Evolutionary conservation across 2,888 invertebrate genomes (phyloP), one percentile per base, ranked within the genome.

Genomic region (Nycteola revayana): DNA sequence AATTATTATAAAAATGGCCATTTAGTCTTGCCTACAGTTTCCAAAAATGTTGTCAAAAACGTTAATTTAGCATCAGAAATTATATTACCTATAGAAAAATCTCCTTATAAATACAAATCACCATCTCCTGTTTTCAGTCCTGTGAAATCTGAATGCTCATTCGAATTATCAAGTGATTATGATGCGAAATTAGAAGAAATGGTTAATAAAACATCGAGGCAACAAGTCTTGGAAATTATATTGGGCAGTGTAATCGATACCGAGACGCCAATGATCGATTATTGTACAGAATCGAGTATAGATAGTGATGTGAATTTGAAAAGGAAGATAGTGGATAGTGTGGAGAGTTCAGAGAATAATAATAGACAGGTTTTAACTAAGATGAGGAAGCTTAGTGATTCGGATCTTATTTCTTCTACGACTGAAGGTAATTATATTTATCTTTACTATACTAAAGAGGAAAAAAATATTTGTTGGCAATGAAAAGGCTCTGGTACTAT

Each of bases 201-300:
- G 77, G 79, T 89, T 0, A 83, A 78, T 9, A 84, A 76, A 27
- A 82, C 88, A 9, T 87, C 89, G 0, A 60, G 85, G 7, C 78
- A 85, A 53, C 75, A 90, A 64, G 84, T 90, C 1, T 80, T 90
- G 85, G 88, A 90, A 35, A 89, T 90, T 7, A 90, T 90, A 46
- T 73, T 90, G 9, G 89, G 89, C n/a, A 76, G 66, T 17, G 60
- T 63, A 7, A 45, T 71, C 29, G 79, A 79, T 9, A 72, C 58
- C 14, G 72, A 78, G 45, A 75, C 81, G 70, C 85, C 87, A 1
- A 71, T 55, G 7, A 84, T 86, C 40, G 82, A 83, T 35, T 83
- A 83, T 29, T 76, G 75, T 10, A 72, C 55, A 0, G 86, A 87
- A 1, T 73, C 70, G 0, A 75, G 69, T 37, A 74, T 83, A 22